phyloP scores from a whole-genome alignment of 2,888 invertebrate species.

The Argyresthia goedartella region DNA sequence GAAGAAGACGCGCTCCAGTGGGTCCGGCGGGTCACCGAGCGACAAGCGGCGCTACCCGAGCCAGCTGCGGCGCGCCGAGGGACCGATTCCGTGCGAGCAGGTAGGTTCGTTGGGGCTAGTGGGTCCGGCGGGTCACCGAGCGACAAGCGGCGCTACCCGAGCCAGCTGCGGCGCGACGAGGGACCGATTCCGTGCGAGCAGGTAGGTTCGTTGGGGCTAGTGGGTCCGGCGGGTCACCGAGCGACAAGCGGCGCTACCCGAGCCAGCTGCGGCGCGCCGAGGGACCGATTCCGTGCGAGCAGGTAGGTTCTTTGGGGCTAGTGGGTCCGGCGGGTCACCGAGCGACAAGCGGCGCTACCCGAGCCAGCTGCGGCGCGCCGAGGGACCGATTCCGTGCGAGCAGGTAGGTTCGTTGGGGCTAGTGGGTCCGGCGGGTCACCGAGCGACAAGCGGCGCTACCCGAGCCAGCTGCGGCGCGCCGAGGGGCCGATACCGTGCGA shows the following conservation, averaged over 20 bases:
- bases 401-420: conserved; percentile 42
- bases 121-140: neutral
- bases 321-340: neutral
- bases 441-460: neutral
- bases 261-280: conserved; percentile 6
- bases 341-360: neutral
- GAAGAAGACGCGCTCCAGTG: neutral
- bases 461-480: conserved; percentile 12
- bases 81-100: conserved; percentile 49
- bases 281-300: conserved; percentile 45
- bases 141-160: conserved; percentile 1
- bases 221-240: neutral
- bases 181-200: conserved; percentile 49
- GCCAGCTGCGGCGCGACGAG: conserved; percentile 3
- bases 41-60: conserved; percentile 4
- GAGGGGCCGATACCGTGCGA: conserved; percentile 44
- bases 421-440: too few relatives aligned
- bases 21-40: neutral
- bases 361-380: conserved; percentile 6
- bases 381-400: conserved; percentile 41
- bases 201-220: conserved; percentile 27
- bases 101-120: too few relatives aligned
- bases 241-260: neutral
- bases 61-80: conserved; percentile 1
- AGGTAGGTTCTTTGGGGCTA: conserved; percentile 33